Evolutionary conservation across 92 coral and sea anemone genomes (phyloP).

Genomic region (Palythoa grandis): DNA sequence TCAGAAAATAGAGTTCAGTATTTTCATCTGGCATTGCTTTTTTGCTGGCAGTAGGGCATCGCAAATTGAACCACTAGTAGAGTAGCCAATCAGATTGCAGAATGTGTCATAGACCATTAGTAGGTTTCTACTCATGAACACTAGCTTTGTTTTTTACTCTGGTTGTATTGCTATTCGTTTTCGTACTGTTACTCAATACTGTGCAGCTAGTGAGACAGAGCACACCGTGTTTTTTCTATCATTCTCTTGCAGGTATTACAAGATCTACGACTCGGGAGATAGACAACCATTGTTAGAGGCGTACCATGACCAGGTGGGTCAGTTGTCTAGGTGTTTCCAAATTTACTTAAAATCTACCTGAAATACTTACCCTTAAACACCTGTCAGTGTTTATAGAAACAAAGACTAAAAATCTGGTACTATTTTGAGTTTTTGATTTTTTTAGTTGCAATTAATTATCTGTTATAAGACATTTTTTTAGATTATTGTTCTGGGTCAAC

Average conservation of each 20-base stretch:
- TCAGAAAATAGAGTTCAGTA: no score
- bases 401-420: no score
- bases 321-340: background rate
- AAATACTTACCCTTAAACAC: background rate
- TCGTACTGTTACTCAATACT: background rate
- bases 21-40: no score
- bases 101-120: no score
- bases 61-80: no score
- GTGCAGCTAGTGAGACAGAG: slow-evolving; percentile 16
- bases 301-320: slow-evolving; percentile 93
- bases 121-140: background rate
- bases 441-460: no score
- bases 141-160: background rate
- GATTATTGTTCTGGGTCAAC: no score
- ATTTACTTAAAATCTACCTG: background rate
- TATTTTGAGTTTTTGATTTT: no score
- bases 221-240: slow-evolving; percentile 10
- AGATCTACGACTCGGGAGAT: slow-evolving; percentile 87
- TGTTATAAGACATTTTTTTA: no score
- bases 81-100: no score
- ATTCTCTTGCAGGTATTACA: slow-evolving; percentile 76
- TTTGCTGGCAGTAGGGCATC: no score
- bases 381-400: background rate
- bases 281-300: slow-evolving; percentile 93
- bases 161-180: background rate